Conservation (phyloP, 2,888 invertebrate genomes). For the Oscheius sp. region DNA sequence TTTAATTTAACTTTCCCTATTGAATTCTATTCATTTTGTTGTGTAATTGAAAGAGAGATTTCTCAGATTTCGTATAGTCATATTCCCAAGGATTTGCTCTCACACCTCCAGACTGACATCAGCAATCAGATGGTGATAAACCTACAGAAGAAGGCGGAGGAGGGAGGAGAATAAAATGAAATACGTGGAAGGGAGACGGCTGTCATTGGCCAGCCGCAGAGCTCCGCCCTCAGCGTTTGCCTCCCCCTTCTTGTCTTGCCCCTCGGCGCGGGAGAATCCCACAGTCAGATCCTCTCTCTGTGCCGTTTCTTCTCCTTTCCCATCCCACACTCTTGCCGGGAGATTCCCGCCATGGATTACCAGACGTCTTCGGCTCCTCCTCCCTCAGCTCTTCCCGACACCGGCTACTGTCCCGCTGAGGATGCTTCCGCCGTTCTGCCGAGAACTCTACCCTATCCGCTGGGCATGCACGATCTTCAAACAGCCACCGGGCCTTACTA, state of each 20-base stretch:
- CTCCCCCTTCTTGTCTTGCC: slow-evolving; percentile 1
- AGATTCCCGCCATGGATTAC: slow-evolving; percentile 39
- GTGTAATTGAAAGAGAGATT: no score
- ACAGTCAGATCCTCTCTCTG: slow-evolving; percentile 33
- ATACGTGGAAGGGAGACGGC: no score
- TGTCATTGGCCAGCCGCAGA: not conserved
- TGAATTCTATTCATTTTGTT: no score
- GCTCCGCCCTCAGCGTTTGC: slow-evolving; percentile 11
- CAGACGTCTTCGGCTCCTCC: slow-evolving; percentile 36
- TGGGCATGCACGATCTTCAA: slow-evolving; percentile 27
- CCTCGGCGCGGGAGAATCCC: slow-evolving; percentile 32
- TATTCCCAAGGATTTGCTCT: no score
- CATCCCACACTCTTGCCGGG: slow-evolving; percentile 35
- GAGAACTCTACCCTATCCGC: slow-evolving; percentile 19
- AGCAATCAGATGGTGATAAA: no score
- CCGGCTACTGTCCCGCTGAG: slow-evolving; percentile 25
- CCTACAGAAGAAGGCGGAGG: no score
- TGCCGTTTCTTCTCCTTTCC: slow-evolving; percentile 16
- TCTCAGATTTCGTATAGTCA: no score
- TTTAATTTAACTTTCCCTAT: no score
- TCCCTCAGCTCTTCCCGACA: slow-evolving; percentile 11
- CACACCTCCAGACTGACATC: no score
- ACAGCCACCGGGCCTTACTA: slow-evolving; percentile 4
- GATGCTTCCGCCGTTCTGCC: slow-evolving; percentile 24
- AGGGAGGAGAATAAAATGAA: no score